A percentile compares a stretch with the other conserved stretches of the same genome.
Conservation (phyloP, 2,888 invertebrate species). For the Blomia tropicalis region DNA sequence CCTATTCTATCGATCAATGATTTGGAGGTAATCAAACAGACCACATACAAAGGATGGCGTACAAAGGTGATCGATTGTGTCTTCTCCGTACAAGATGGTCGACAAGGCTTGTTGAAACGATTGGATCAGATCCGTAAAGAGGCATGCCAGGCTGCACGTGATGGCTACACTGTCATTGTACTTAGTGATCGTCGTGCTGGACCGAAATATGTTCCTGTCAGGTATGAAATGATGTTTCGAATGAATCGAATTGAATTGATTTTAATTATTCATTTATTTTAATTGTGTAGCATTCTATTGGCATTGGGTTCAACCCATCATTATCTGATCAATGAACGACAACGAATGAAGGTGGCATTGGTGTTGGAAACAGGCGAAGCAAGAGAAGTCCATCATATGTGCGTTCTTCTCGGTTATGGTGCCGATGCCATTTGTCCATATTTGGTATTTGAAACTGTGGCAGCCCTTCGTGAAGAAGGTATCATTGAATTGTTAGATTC, state of each 20-base stretch:
- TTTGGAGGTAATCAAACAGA: constrained; percentile 66
- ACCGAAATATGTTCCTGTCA: constrained; percentile 50
- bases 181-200: constrained; percentile 53
- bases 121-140: constrained; percentile 60
- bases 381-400: constrained; percentile 78
- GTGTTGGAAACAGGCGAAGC: constrained; percentile 92
- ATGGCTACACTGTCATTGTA: constrained; percentile 66
- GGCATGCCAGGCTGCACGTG: constrained; percentile 59
- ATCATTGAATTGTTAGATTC: constrained; percentile 61
- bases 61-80: constrained; percentile 73
- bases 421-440: constrained; percentile 97
- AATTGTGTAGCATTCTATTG: constrained; percentile 45
- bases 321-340: constrained; percentile 76
- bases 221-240: constrained; percentile 34
- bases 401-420: constrained; percentile 84
- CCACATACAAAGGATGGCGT: constrained; percentile 71
- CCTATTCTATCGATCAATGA: constrained; percentile 84
- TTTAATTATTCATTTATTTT: neutral
- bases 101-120: constrained; percentile 51
- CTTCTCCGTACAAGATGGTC: constrained; percentile 55
- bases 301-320: constrained; percentile 88
- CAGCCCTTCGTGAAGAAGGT: constrained; percentile 65
- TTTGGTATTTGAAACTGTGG: constrained; percentile 80
- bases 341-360: constrained; percentile 87
- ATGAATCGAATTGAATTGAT: neutral